Evolutionary conservation across 2,888 invertebrate genomes (phyloP).

Genomic region (Bombylius major): DNA sequence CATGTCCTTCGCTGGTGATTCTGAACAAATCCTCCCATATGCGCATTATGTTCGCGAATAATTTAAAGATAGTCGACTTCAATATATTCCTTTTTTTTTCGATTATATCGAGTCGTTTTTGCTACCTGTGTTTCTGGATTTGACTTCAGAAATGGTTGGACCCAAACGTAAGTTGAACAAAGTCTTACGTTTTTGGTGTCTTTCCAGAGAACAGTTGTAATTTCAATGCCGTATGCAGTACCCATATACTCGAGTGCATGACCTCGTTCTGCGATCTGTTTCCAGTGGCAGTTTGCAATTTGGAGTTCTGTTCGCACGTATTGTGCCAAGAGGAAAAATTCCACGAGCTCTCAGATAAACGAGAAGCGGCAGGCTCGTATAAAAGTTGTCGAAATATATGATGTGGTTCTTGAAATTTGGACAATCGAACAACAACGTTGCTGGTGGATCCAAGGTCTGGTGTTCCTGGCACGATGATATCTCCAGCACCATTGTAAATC

Average conservation of each 20-base stretch:
- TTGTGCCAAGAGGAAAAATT: slow-evolving; percentile 5
- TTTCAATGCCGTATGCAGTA: slow-evolving; percentile 12
- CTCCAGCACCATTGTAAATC: slow-evolving; percentile 10
- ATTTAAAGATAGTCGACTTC: slow-evolving; percentile 18
- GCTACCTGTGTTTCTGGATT: slow-evolving; percentile 7
- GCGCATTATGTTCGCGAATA: slow-evolving; percentile 18
- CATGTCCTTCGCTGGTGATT: not conserved
- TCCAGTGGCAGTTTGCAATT: slow-evolving; percentile 9
- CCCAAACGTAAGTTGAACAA: slow-evolving; percentile 26
- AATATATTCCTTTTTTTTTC: slow-evolving; percentile 13
- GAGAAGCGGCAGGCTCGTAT: slow-evolving; percentile 6
- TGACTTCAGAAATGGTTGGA: slow-evolving; percentile 15
- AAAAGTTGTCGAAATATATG: slow-evolving; percentile 11
- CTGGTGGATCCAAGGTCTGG: slow-evolving; percentile 12
- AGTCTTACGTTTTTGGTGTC: slow-evolving; percentile 27
- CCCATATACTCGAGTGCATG: slow-evolving; percentile 9
- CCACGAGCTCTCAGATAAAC: slow-evolving; percentile 8
- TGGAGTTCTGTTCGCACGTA: not conserved
- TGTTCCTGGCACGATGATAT: slow-evolving; percentile 7
- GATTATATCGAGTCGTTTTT: slow-evolving; percentile 12
- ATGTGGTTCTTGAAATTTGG: slow-evolving; percentile 5
- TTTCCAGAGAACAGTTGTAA: slow-evolving; percentile 21
- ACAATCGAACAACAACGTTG: slow-evolving; percentile 6
- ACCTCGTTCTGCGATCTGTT: slow-evolving; percentile 2
- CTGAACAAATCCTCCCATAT: slow-evolving; percentile 14